phyloP scores from a whole-genome alignment of 1,140 invertebrate genomes.

The Diabrotica virgifera region DNA sequence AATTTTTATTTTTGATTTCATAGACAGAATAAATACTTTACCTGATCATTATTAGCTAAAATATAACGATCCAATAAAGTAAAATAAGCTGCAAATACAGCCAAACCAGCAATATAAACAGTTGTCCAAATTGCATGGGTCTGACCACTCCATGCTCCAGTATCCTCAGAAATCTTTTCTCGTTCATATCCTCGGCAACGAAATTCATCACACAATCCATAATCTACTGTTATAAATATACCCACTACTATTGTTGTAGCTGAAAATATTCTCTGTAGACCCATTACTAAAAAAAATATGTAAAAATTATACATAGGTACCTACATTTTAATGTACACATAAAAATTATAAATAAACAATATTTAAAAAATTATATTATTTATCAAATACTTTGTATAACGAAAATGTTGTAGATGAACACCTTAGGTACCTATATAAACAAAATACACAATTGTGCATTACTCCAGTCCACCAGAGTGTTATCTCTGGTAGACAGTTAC shows the following conservation, averaged over 20 bases:
- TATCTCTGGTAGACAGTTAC: too few relatives aligned
- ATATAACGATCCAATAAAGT: constrained; percentile 50
- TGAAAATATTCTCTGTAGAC: constrained; percentile 57
- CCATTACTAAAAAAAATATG: constrained; percentile 53
- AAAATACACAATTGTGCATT: too few relatives aligned
- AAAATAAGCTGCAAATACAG: constrained; percentile 54
- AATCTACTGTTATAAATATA: constrained; percentile 61
- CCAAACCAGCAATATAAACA: constrained; percentile 54
- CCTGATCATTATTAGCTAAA: constrained; percentile 19
- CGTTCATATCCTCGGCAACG: constrained; percentile 55
- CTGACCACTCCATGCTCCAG: constrained; percentile 51
- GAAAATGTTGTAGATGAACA: too few relatives aligned
- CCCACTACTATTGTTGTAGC: constrained; percentile 58
- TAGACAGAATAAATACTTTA: background rate
- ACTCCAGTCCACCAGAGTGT: too few relatives aligned
- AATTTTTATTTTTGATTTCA: too few relatives aligned
- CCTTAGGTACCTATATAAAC: too few relatives aligned
- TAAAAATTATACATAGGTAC: too few relatives aligned
- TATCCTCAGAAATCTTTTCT: constrained; percentile 47
- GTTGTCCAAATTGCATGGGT: constrained; percentile 56
- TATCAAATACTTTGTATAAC: background rate
- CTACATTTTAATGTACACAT: too few relatives aligned
- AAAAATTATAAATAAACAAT: too few relatives aligned
- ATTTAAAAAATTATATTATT: too few relatives aligned
- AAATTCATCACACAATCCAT: constrained; percentile 61